Conservation (phyloP, 1,140 invertebrate species). For the Atta cephalotes region DNA sequence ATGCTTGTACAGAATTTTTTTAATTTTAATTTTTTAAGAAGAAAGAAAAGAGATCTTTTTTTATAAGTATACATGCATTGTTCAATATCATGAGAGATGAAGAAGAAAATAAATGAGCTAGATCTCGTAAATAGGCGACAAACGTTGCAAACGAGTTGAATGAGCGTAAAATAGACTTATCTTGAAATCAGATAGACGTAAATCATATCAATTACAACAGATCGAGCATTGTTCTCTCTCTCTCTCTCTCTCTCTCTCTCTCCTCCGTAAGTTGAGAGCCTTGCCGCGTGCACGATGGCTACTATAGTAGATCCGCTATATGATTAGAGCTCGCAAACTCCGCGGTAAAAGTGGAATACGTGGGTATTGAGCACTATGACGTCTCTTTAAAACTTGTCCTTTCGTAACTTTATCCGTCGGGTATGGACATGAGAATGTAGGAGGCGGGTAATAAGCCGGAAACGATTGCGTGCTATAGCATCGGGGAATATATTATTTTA, state of each 20-base stretch:
- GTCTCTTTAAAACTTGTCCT: constrained; percentile 44
- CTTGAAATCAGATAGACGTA: constrained; percentile 34
- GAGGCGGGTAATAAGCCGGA: constrained; percentile 48
- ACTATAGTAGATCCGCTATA: constrained; percentile 22
- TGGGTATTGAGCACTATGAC: constrained; percentile 38
- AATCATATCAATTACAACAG: constrained; percentile 39
- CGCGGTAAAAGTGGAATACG: constrained; percentile 60
- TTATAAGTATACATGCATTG: background rate
- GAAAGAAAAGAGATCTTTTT: background rate
- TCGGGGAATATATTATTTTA: constrained; percentile 51
- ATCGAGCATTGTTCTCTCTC: constrained; percentile 24
- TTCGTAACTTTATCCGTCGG: constrained; percentile 61
- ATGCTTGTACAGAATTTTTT: background rate
- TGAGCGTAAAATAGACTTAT: background rate
- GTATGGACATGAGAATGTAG: constrained; percentile 40
- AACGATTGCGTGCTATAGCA: constrained; percentile 51
- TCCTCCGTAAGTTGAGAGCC: background rate
- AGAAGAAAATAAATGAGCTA: background rate
- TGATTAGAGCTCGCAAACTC: constrained; percentile 52
- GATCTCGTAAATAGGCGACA: background rate
- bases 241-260: background rate
- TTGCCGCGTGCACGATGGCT: constrained; percentile 13
- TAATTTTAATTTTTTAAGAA: background rate
- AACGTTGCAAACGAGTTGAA: background rate
- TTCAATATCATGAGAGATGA: background rate